Base-by-base conservation (phyloP, 1,140 invertebrate species). In the Octopus sinensis region DNA sequence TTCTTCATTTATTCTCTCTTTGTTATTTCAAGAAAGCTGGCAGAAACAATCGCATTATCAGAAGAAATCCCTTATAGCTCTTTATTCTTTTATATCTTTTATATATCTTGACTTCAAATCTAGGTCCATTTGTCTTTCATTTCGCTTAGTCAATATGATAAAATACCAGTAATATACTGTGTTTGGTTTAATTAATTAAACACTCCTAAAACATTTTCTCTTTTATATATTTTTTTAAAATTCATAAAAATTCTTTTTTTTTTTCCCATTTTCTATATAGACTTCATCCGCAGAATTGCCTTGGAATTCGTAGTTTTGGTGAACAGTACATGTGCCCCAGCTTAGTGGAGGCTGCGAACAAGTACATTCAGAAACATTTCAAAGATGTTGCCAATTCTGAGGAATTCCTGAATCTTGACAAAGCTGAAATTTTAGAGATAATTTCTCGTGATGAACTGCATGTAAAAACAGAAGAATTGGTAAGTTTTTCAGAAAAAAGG, bases 361-460 rank as follows among this genome's bases (percentile, higher is more conserved):
- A 94, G 87, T 97, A 94, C 89, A 94, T 97, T 82, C 94, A 96
- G 85, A 94, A 95, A 85, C 94, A 96, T 90, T 97, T 97, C 91
- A 92, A 93, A 80, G 94, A 95, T 86, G 94, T 97, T 4, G 93
- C 94, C 3, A 91, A 93, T 81, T 93, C 94, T 12, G 95, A 96
- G 54, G 96, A 97, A 87, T 97, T 95, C 90, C 89, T 95, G 10
- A 92, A 90, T 82, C 89, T 96, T n/a, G 85, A 87, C 43, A 90
- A 94, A 10, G 87, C 91, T 0, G 95, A 96, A 82, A 87, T 97
- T 3, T 90, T 93, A 80, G 93, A 95, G 79, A 93, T 97, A 76
- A 92, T 97, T 73, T 92, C 92, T 12, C 92, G 94, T 81, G 96
- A 97, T 91, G 95, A 96, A 87, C 91, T 97, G 1, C 93, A 95